Evolutionary conservation across 2,113 vertebrate genomes (phyloP).

Genomic region (Erpornis zantholeuca): DNA sequence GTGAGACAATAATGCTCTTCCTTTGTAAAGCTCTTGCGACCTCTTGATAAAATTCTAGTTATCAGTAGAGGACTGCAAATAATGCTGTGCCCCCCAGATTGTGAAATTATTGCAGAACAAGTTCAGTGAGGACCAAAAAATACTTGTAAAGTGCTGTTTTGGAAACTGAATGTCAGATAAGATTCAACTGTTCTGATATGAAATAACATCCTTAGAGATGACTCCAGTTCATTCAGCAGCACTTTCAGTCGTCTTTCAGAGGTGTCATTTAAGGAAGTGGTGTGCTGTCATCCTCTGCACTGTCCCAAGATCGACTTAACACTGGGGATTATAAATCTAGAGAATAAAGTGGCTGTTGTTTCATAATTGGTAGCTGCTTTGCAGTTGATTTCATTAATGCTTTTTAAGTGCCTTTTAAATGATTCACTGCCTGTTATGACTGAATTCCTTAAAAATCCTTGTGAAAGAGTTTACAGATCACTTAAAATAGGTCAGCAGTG

Average conservation of each 20-base stretch:
- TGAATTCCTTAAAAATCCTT: constrained; percentile 17
- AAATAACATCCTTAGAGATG: background rate
- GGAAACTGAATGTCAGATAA: background rate
- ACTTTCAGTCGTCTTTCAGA: background rate
- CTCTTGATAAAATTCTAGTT: background rate
- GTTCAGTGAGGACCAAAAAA: background rate
- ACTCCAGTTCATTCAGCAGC: background rate
- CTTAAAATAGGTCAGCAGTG: background rate
- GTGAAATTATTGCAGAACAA: background rate
- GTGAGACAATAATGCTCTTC: background rate
- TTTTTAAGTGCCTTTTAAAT: background rate
- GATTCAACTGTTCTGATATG: background rate
- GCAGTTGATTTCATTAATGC: background rate
- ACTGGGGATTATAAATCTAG: background rate
- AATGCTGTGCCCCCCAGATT: background rate
- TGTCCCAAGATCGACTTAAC: background rate
- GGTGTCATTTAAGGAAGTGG: background rate
- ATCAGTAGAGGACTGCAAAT: background rate
- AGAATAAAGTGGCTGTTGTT: background rate
- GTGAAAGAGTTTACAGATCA: constrained; percentile 29
- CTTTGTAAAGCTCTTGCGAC: background rate
- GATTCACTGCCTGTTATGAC: constrained; percentile 28
- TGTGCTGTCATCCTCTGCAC: background rate
- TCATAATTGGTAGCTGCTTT: background rate
- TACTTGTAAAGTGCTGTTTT: background rate